Conservation (phyloP, 2,888 invertebrate genomes). For the Idaea aversata region DNA sequence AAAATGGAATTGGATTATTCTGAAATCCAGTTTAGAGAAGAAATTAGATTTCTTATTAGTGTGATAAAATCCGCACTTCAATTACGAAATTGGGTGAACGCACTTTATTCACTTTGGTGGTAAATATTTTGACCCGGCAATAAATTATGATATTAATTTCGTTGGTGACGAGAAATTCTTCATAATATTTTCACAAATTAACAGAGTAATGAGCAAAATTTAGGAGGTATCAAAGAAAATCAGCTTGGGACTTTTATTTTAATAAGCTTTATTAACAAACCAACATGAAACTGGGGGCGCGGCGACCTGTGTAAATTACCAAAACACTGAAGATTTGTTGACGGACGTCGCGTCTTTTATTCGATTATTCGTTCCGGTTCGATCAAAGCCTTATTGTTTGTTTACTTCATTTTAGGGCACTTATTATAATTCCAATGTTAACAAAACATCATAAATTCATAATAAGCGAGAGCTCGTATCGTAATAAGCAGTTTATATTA, state of each 20-base stretch:
- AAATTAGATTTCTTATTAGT: not conserved
- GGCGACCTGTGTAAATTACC: not conserved
- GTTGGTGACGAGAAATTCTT: not conserved
- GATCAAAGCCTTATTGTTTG: not conserved
- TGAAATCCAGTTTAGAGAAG: not conserved
- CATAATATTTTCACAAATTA: not conserved
- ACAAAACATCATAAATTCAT: not conserved
- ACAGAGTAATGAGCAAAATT: not conserved
- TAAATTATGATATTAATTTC: not conserved
- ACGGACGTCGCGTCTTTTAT: too few species aligned
- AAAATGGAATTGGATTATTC: not conserved
- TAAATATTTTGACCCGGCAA: not conserved
- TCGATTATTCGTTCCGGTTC: not conserved
- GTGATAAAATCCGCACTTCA: not conserved
- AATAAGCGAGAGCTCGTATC: not conserved
- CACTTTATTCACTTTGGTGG: not conserved
- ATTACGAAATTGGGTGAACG: slow-evolving; percentile 1
- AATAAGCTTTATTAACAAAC: not conserved
- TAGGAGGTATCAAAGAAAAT: not conserved
- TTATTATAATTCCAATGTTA: not conserved
- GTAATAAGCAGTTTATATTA: not conserved
- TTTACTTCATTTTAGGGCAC: not conserved
- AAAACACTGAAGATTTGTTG: too few species aligned
- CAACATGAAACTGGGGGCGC: not conserved
- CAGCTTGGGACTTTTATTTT: not conserved